Evolutionary conservation across 2,113 vertebrate genomes (phyloP), one percentile per base, ranked within the genome.

Genomic region (Anoura caudifer): DNA sequence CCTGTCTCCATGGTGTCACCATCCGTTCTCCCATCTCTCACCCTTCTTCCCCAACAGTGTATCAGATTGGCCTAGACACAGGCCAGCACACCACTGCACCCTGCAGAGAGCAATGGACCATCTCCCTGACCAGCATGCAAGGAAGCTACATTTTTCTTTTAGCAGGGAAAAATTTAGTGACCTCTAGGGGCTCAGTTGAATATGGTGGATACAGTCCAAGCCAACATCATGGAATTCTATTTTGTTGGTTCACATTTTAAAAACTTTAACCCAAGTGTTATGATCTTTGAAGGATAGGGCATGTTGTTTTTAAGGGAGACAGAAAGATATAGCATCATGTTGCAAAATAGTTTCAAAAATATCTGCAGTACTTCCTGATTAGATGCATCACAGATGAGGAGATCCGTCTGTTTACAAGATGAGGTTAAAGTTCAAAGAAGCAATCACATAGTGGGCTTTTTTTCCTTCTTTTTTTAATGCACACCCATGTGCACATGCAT

Each of bases 271-370:
- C 33, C 4, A 20, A 80, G 50, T 61, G 80, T 90, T 69, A n/a
- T 52, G 90, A 41, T 92, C 76, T 96, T 75, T 94, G 72, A 63
- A 82, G 61, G 36, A 91, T 20, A 95, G 81, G 41, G 69, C 54
- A 50, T 90, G 70, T 10, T 91, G 88, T 88, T 96, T 97, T 80
- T 70, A 94, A 93, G n/a, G 83, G 67, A 93, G 45, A 36, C 91
- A 94, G 80, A 82, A 93, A 89, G 80, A 90, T 36, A 36, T n/a
- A 73, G 56, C 45, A 13, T 52, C 43, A 43, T 85, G 50, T 92
- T 97, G 90, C 84, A 91, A 97, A 92, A 90, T 17, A 86, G 84
- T 88, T 92, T 41, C 22, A 87, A 84, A 95, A 97, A 91, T 52
- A 95, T 56, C 80, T 90, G 61, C 24, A 77, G 45, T 15, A 76